Percentiles rank a stretch among this genome's conserved stretches.
Evolutionary conservation across 2,888 invertebrate genomes (phyloP).

Genomic region (Synergus itoensis): DNA sequence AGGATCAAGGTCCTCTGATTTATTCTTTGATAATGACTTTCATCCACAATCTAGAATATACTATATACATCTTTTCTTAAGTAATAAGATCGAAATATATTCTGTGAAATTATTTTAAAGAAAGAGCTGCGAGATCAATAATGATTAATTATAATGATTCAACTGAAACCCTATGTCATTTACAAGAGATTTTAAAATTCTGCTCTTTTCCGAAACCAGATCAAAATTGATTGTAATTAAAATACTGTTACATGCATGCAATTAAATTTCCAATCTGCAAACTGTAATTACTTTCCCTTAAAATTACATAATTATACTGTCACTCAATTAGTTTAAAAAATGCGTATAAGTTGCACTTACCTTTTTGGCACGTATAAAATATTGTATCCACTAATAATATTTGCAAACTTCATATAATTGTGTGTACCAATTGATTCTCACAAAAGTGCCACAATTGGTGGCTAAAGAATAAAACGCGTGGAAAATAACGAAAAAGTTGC

Average conservation of each 20-base stretch:
- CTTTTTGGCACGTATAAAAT: slow-evolving; percentile 43
- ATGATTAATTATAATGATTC: neutral
- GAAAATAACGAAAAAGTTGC: neutral
- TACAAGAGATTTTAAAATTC: neutral
- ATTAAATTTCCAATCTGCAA: neutral
- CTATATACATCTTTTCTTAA: neutral
- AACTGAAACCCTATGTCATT: no score
- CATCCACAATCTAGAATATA: neutral
- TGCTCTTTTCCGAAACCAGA: neutral
- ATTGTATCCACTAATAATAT: slow-evolving; percentile 3
- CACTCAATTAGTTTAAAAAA: neutral
- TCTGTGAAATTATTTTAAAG: neutral
- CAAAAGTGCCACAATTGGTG: no score
- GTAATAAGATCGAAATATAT: neutral
- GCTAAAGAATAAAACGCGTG: neutral
- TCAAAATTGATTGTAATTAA: neutral
- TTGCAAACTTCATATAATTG: neutral
- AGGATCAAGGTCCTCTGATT: neutral
- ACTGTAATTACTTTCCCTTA: neutral
- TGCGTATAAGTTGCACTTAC: slow-evolving; percentile 44
- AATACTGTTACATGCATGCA: neutral
- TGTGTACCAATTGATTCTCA: neutral
- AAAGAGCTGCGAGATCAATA: neutral
- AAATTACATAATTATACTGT: neutral
- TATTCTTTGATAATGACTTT: neutral